Base-by-base conservation (phyloP, 2,888 invertebrate genomes). In the Diploptera punctata region DNA sequence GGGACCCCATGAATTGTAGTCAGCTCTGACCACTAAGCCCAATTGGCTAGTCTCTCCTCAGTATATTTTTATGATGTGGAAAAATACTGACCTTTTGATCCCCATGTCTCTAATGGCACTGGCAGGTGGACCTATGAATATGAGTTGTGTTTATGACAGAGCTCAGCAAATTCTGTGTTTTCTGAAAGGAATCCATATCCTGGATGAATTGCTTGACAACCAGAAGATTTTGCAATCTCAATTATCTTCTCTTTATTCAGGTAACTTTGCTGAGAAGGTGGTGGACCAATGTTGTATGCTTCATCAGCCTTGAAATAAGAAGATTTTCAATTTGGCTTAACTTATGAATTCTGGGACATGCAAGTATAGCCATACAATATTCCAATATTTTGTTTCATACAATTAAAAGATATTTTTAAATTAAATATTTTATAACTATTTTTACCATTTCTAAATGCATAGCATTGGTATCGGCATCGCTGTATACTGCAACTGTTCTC, bases 151-250 rank as follows among this genome's bases (percentile, higher is more conserved):
- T 88, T 86, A 16, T 93, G 89, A 81, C 99, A 99, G 47, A 89
- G 85, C 78, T 96, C 93, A 9, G 99, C 97, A 85, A 99, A 99
- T 81, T 97, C 98, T 0, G 93, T 92, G 84, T 98, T 99, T 84
- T 99, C 99, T 0, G 99, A 99, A 16, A 99, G 87, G 81, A 99
- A 99, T 1, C 99, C 99, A 86, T 99, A 99, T 0, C 99, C 99
- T 0, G 99, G 99, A 85, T 99, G 99, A 76, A 99, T 93, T 0
- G 98, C 99, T 81, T 96, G 93, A 69, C 95, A 93, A 52, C 91
- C 90, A 0, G 94, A 88, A 69, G 83, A 84, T 81, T 93, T 93
- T 0, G 94, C 95, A 13, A 95, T 90, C 73, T 93, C 89, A 72
- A 99, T 84, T 72, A 99, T 94, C 82, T 91, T 93, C 21, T 93